Evolutionary conservation across 2,797 vertebrate genomes (phyloP).

Genomic region (Tokudaia tokunoshimensis): DNA sequence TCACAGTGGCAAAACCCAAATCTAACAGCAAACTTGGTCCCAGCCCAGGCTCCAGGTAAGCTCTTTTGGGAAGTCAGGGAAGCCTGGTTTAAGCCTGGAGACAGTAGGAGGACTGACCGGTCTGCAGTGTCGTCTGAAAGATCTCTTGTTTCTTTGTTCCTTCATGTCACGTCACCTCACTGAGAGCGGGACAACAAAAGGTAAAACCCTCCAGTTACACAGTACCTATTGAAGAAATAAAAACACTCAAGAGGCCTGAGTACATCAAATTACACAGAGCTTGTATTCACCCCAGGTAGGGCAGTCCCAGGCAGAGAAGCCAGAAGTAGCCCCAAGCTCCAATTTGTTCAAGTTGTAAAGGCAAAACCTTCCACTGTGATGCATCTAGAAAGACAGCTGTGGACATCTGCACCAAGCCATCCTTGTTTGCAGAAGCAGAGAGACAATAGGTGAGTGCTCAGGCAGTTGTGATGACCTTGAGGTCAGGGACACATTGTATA

Average conservation of each 20-base stretch:
- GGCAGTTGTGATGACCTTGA: background rate
- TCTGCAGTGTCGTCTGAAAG: background rate
- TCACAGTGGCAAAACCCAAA: background rate
- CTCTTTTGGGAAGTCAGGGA: background rate
- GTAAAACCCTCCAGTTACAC: too few species aligned
- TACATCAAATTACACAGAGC: background rate
- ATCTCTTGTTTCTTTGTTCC: background rate
- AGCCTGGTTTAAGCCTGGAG: background rate
- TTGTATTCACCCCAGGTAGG: background rate
- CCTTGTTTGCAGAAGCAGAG: background rate
- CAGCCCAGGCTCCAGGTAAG: background rate
- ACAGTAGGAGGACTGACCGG: background rate
- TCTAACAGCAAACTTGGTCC: background rate
- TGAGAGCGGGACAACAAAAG: background rate
- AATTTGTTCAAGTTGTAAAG: background rate
- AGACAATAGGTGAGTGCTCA: too few species aligned
- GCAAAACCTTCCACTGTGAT: background rate
- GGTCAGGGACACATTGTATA: too few species aligned
- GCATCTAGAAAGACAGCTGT: background rate
- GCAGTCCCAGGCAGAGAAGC: background rate
- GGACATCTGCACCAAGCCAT: background rate
- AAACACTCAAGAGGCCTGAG: too few species aligned
- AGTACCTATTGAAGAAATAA: background rate
- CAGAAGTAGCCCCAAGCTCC: background rate
- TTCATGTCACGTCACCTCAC: background rate